These are phyloP conservation scores for Propithecus coquereli DNA, from an alignment of 2,113 vertebrate species.

Conservation along the genomic window DNA sequence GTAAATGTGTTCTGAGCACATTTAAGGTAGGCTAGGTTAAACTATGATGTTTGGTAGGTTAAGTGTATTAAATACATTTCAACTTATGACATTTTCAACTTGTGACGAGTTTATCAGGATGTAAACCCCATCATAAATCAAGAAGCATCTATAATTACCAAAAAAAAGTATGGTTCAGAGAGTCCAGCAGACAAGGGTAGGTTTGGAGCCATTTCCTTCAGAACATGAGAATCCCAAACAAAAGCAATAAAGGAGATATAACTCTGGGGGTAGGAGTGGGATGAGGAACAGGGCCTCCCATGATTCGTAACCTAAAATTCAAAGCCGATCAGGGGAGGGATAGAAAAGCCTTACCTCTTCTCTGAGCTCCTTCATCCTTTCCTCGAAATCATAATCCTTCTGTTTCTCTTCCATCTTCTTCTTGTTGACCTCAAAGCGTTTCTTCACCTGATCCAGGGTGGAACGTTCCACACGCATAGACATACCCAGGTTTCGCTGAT, in stretches of 20 bases:
- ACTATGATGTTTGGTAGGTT: not conserved
- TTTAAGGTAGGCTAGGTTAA: not conserved
- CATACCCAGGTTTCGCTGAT: conserved; percentile 98
- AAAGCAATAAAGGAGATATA: not conserved
- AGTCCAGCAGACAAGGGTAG: not conserved
- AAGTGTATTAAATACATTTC: not conserved
- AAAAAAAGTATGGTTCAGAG: not conserved
- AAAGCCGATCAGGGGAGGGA: not conserved
- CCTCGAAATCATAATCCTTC: conserved; percentile 99
- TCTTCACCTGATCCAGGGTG: conserved; percentile 97
- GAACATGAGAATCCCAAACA: not conserved
- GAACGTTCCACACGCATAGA: conserved; percentile 98
- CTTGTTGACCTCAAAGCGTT: conserved; percentile 97
- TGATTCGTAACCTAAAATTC: not conserved
- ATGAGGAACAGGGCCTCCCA: not conserved
- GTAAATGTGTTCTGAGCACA: not conserved
- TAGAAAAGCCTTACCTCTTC: conserved; percentile 89
- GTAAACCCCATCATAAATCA: not conserved
- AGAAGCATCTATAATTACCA: not conserved
- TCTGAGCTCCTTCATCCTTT: conserved; percentile 97
- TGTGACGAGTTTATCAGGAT: not conserved
- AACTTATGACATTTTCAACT: not conserved
- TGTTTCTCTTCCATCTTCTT: conserved; percentile 99
- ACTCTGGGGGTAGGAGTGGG: not conserved
- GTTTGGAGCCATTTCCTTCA: conserved; percentile 29